Evolutionary conservation across 2,797 vertebrate genomes (phyloP).

Genomic region (Acipenser oxyrinchus): DNA sequence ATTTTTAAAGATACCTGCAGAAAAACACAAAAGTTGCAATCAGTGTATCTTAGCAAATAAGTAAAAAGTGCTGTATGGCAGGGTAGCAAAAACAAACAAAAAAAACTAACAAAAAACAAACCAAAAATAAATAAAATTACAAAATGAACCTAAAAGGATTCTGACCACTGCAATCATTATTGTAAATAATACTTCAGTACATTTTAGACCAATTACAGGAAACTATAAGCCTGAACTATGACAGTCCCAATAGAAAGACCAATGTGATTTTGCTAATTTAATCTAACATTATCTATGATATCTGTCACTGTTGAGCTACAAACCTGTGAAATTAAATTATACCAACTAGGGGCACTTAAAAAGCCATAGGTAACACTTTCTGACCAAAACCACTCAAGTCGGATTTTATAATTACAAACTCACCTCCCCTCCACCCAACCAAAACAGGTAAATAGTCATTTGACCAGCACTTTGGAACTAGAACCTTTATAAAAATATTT

Average conservation of each 20-base stretch:
- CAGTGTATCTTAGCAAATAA: not conserved
- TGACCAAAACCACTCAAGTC: too few species aligned
- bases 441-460: constrained; percentile 1
- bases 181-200: too few species aligned
- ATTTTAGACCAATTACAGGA: too few species aligned
- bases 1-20: constrained; percentile 4
- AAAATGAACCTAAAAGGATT: not conserved
- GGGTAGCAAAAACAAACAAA: not conserved
- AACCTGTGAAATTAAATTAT: too few species aligned
- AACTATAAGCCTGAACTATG: too few species aligned
- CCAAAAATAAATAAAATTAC: not conserved
- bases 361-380: too few species aligned
- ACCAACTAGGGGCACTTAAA: too few species aligned
- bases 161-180: not conserved
- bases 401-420: too few species aligned
- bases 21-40: not conserved
- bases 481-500: constrained; percentile 46
- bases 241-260: not conserved
- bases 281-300: too few species aligned
- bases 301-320: too few species aligned
- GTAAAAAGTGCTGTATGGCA: not conserved
- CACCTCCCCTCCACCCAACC: too few species aligned
- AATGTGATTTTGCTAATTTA: too few species aligned
- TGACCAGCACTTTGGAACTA: constrained; percentile 23
- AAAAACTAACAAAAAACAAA: not conserved